These are phyloP conservation scores for Eudyptes chrysolophus DNA, from an alignment of 2,113 vertebrate species.

Conservation along the genomic window DNA sequence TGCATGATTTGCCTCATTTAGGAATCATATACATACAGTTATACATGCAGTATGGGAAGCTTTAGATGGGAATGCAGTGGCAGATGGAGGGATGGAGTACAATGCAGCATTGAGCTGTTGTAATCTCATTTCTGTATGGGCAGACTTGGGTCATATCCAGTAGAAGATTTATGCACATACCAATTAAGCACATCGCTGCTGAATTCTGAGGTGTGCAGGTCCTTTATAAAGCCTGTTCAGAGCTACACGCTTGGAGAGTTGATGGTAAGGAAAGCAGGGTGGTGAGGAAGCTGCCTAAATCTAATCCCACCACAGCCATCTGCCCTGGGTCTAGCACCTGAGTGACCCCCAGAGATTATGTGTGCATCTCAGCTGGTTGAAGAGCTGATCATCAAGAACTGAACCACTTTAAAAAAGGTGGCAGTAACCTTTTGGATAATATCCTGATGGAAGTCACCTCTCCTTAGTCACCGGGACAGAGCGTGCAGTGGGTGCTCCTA, in stretches of 20 bases:
- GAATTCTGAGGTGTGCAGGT: neutral
- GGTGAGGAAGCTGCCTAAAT: neutral
- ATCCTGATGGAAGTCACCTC: neutral
- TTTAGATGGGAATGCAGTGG: neutral
- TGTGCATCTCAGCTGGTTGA: neutral
- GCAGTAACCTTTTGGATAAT: neutral
- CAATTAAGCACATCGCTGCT: neutral
- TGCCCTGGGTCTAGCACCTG: neutral
- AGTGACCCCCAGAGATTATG: neutral
- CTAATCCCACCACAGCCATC: neutral
- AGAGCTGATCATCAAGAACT: neutral
- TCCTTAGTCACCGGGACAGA: accelerated
- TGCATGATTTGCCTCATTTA: neutral
- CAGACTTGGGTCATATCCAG: neutral
- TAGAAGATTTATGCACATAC: neutral
- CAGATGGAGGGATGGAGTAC: neutral
- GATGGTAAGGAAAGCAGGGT: neutral
- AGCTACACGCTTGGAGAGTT: neutral
- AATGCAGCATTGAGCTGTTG: neutral
- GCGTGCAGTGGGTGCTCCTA: neutral
- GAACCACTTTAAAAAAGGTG: neutral
- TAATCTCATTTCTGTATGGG: neutral
- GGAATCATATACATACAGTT: neutral
- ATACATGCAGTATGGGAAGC: neutral
- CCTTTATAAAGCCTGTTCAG: neutral